Conservation (phyloP, 2,888 invertebrate genomes). For the Aphrophora alni region DNA sequence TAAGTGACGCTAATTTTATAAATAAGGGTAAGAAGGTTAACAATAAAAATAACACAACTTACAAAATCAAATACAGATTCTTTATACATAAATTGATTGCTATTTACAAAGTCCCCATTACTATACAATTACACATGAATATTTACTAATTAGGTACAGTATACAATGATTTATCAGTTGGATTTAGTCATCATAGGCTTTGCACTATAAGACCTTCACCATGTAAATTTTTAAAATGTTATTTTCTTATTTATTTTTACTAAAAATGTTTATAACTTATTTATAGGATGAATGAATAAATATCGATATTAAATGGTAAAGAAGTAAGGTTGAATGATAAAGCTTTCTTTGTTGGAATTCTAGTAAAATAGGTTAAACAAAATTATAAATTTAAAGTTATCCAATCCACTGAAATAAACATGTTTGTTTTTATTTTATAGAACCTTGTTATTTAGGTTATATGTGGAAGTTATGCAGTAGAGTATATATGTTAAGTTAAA, state of each 20-base stretch:
- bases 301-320: neutral
- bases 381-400: too few species aligned
- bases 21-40: neutral
- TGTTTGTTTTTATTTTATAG: neutral
- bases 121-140: conserved; percentile 41
- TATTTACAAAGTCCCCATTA: conserved; percentile 45
- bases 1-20: neutral
- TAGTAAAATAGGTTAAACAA: too few species aligned
- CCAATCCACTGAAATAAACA: neutral
- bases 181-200: conserved; percentile 18
- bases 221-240: conserved; percentile 2
- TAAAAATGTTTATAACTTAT: neutral
- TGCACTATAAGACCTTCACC: conserved; percentile 19
- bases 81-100: conserved; percentile 45
- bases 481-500: too few species aligned
- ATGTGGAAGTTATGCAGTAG: too few species aligned
- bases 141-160: conserved; percentile 45
- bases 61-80: conserved; percentile 42
- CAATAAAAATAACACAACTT: too few species aligned
- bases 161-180: conserved; percentile 19
- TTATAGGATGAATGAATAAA: conserved; percentile 22
- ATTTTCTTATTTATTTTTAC: neutral
- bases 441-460: too few species aligned
- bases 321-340: neutral
- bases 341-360: neutral